These are phyloP conservation scores for Drosophila dives DNA, from an alignment of 2,888 invertebrate species.

Conservation along the genomic window DNA sequence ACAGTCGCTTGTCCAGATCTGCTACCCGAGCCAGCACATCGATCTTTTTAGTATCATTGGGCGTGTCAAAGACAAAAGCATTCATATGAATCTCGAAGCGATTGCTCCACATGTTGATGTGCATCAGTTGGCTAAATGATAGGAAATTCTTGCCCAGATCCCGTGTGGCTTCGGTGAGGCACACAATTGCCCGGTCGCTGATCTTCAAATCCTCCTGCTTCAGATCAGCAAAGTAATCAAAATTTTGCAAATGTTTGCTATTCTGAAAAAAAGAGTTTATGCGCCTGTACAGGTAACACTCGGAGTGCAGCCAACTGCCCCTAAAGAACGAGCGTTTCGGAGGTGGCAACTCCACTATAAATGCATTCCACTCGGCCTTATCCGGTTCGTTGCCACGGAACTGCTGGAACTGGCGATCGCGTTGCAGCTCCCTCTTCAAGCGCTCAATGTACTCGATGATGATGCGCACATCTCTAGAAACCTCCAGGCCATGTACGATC, in stretches of 20 bases:
- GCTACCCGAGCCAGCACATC: slow-evolving; percentile 82
- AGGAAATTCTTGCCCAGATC: slow-evolving; percentile 35
- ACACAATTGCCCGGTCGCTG: slow-evolving; percentile 64
- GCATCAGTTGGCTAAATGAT: slow-evolving; percentile 65
- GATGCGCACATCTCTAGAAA: slow-evolving; percentile 88
- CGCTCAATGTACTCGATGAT: slow-evolving; percentile 91
- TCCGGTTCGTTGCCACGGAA: slow-evolving; percentile 84
- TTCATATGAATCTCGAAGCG: slow-evolving; percentile 85
- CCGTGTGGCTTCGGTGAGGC: slow-evolving; percentile 49
- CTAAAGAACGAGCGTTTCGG: slow-evolving; percentile 88
- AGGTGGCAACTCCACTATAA: slow-evolving; percentile 85
- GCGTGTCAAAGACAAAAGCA: slow-evolving; percentile 24
- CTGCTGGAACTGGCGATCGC: slow-evolving; percentile 91
- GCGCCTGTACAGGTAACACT: slow-evolving; percentile 95
- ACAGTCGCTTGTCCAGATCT: slow-evolving; percentile 86
- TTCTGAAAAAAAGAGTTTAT: slow-evolving; percentile 89
- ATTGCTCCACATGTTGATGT: slow-evolving; percentile 96
- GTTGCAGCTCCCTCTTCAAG: slow-evolving; percentile 94
- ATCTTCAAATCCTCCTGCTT: slow-evolving; percentile 88
- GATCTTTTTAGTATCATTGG: slow-evolving; percentile 4
- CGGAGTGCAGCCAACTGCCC: slow-evolving; percentile 94
- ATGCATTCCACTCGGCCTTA: slow-evolving; percentile 84
- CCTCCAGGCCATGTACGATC: slow-evolving; percentile 87
- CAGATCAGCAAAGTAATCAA: slow-evolving; percentile 92
- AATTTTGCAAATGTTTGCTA: slow-evolving; percentile 86